These are phyloP conservation scores for Pimpla rufipes DNA, from an alignment of 2,888 invertebrate species.

Conservation along the genomic window DNA sequence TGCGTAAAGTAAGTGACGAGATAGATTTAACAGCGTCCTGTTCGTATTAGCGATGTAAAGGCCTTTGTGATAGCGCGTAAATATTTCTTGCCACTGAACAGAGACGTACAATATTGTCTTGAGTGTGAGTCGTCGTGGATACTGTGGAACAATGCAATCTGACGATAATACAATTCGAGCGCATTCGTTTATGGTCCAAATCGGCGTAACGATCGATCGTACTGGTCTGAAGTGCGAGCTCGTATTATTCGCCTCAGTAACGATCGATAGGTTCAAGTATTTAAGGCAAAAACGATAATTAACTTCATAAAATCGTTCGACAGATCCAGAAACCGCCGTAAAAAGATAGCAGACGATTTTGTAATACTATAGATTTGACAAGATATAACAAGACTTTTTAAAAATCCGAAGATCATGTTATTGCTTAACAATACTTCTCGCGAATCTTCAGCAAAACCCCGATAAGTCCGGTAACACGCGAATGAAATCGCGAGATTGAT, in stretches of 20 bases:
- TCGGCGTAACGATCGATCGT: constrained; percentile 1
- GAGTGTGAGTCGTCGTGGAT: neutral
- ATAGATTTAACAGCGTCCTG: neutral
- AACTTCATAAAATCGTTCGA: too few species aligned
- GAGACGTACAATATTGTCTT: neutral
- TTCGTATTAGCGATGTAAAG: neutral
- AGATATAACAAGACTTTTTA: too few species aligned
- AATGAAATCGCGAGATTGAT: neutral
- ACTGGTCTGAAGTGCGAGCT: neutral
- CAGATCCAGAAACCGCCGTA: too few species aligned
- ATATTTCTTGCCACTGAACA: neutral
- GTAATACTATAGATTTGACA: too few species aligned
- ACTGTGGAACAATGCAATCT: neutral
- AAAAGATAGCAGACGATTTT: too few species aligned
- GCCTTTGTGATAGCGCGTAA: neutral
- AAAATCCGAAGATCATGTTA: too few species aligned
- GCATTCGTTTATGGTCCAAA: constrained; percentile 7
- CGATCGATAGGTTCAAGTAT: too few species aligned
- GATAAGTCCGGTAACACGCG: neutral
- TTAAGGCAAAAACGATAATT: too few species aligned
- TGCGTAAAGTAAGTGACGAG: neutral
- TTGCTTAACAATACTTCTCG: too few species aligned
- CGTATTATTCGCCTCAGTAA: neutral
- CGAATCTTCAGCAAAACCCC: too few species aligned
- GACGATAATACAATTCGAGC: neutral